phyloP scores from a whole-genome alignment of 2,113 vertebrate species.

The Lampris incognitus region DNA sequence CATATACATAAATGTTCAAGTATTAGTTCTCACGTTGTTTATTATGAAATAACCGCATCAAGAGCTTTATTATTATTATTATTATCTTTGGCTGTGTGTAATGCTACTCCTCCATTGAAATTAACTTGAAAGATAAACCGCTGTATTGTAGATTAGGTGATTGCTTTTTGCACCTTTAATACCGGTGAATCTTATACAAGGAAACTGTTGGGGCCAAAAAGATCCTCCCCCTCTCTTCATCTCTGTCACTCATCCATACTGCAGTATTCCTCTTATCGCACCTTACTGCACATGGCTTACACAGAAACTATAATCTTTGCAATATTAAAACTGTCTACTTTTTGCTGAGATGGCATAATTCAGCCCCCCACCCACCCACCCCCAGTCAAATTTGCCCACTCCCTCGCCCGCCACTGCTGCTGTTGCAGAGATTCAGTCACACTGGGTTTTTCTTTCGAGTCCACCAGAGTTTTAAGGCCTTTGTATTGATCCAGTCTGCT shows the following conservation, averaged over 20 bases:
- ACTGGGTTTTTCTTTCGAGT: slow-evolving; percentile 5
- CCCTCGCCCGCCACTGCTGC: slow-evolving; percentile 33
- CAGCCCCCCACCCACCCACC: background rate
- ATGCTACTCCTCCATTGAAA: too few species aligned
- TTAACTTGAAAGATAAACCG: too few species aligned
- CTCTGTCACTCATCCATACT: background rate
- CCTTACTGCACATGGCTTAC: background rate
- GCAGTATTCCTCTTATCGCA: background rate
- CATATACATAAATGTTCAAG: background rate
- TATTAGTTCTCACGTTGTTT: too few species aligned
- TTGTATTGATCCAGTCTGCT: slow-evolving; percentile 50
- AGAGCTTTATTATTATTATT: too few species aligned
- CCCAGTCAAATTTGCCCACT: background rate
- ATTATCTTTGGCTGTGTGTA: too few species aligned
- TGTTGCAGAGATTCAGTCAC: slow-evolving; percentile 24
- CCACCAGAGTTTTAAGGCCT: slow-evolving; percentile 23
- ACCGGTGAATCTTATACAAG: too few species aligned
- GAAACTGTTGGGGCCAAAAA: too few species aligned
- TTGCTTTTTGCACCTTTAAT: too few species aligned
- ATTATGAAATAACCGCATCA: too few species aligned
- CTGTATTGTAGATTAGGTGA: too few species aligned
- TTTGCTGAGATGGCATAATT: background rate
- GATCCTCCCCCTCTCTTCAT: too few species aligned
- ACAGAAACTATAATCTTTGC: background rate
- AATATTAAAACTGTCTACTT: background rate